Conservation (phyloP, 2,888 invertebrate species). For the Leptopilina syphax region DNA sequence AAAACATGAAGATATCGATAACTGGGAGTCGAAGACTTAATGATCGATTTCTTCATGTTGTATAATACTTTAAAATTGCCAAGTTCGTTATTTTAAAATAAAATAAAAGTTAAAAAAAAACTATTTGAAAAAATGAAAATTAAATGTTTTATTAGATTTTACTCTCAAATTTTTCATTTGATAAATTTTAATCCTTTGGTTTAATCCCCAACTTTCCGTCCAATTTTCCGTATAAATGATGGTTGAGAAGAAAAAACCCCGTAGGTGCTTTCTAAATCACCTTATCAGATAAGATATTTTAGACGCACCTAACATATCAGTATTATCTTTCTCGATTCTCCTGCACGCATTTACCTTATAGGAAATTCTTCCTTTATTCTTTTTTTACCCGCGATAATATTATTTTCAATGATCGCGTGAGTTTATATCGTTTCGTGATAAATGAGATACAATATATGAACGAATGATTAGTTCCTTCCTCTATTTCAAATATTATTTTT, state of each 20-base stretch:
- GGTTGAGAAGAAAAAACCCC: background rate
- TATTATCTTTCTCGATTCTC: background rate
- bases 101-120: too few species aligned
- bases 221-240: background rate
- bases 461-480: conserved; percentile 13
- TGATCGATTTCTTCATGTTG: too few species aligned
- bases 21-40: too few species aligned
- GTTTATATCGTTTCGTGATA: conserved; percentile 22
- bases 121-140: too few species aligned
- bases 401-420: background rate
- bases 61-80: too few species aligned
- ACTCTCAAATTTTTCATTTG: too few species aligned
- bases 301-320: conserved; percentile 28
- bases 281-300: conserved; percentile 20
- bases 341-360: conserved; percentile 26
- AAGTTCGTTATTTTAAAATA: too few species aligned
- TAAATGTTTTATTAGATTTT: too few species aligned
- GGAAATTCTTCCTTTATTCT: background rate
- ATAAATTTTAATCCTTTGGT: background rate
- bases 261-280: conserved; percentile 23
- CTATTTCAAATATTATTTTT: background rate
- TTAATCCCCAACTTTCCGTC: background rate
- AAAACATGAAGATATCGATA: too few species aligned
- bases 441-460: conserved; percentile 23
- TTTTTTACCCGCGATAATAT: background rate